A percentile compares a stretch with the other conserved stretches of the same genome.
These are phyloP conservation scores for human DNA, from an alignment of 2,113 vertebrate genomes.

Conservation along the genomic window DNA sequence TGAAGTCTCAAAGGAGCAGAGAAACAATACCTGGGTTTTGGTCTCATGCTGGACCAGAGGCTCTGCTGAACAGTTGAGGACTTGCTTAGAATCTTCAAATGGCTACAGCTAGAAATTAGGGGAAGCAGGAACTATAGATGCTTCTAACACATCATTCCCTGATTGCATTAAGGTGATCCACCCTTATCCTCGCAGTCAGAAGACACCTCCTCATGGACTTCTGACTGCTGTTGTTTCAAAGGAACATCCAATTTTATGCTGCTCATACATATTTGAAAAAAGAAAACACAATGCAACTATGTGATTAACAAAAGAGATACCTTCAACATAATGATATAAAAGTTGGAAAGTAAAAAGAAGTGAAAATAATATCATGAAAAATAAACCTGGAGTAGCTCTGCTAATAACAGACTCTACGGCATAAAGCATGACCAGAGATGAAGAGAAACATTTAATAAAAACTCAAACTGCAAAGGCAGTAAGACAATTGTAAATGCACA, in stretches of 20 bases:
- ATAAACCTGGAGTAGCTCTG: neutral
- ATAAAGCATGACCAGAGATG: neutral
- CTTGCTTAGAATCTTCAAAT: rapidly evolving
- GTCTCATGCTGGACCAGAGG: rapidly evolving
- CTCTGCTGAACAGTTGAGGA: rapidly evolving
- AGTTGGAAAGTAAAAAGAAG: neutral
- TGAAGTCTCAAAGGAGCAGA: rapidly evolving
- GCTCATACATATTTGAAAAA: neutral
- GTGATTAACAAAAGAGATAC: neutral
- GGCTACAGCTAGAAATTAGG: neutral
- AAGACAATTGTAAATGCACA: neutral
- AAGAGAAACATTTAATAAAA: neutral
- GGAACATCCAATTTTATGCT: neutral
- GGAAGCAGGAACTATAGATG: neutral
- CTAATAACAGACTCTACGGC: neutral
- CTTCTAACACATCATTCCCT: neutral
- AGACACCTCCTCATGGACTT: too few relatives aligned
- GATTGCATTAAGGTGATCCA: neutral
- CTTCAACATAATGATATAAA: neutral
- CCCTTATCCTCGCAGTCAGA: too few relatives aligned
- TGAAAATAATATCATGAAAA: neutral
- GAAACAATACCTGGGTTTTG: too few relatives aligned
- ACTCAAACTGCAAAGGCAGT: neutral
- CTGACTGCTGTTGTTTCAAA: too few relatives aligned
- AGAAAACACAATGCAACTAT: too few relatives aligned